These are phyloP conservation scores for Tiliacea aurago DNA, from an alignment of 2,888 invertebrate species.

Conservation along the genomic window DNA sequence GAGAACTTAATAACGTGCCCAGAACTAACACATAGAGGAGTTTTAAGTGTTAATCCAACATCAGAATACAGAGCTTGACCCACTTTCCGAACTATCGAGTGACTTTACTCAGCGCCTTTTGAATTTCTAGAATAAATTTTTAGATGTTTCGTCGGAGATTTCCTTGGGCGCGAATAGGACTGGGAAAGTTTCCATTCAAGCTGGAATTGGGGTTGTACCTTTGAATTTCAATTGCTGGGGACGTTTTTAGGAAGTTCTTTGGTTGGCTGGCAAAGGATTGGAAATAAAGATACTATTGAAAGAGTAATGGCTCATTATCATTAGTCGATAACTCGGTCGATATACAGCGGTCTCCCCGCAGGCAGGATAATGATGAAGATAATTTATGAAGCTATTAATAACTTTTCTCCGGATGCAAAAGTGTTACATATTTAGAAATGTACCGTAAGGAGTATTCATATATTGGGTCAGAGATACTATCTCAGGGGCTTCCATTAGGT, in stretches of 20 bases:
- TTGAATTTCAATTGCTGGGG: constrained; percentile 49
- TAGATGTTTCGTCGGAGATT: constrained; percentile 37
- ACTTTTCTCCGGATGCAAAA: neutral
- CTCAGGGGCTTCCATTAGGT: neutral
- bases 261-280: constrained; percentile 13
- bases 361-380: too few species aligned
- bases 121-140: constrained; percentile 57
- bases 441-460: neutral
- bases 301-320: neutral
- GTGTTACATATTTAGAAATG: neutral
- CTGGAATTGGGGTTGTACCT: constrained; percentile 32
- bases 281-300: constrained; percentile 4
- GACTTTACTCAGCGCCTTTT: constrained; percentile 53
- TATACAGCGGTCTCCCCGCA: too few species aligned
- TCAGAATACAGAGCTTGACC: constrained; percentile 62
- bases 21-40: constrained; percentile 22
- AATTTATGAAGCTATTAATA: constrained; percentile 3
- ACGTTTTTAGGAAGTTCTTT: neutral
- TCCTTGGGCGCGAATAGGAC: constrained; percentile 39
- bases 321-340: too few species aligned
- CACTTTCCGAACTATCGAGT: constrained; percentile 57
- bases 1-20: constrained; percentile 37
- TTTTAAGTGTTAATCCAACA: constrained; percentile 44
- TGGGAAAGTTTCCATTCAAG: constrained; percentile 47
- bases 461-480: neutral